Base-by-base conservation (phyloP, 2,113 vertebrate species). In the Myotis davidii region DNA sequence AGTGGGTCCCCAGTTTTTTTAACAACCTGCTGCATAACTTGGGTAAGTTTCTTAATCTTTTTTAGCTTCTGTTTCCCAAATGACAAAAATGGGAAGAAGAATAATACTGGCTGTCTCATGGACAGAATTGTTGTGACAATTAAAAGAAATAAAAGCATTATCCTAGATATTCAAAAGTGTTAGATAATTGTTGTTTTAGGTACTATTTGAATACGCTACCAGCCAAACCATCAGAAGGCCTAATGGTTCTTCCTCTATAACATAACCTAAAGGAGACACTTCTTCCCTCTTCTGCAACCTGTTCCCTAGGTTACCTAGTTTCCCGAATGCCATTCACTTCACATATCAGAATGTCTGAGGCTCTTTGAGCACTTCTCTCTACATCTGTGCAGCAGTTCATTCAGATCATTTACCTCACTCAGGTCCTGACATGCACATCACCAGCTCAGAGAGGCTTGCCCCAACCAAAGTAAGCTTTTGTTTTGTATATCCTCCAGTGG, bases 111-210 rank as follows among this genome's bases (percentile, higher is more conserved):
- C 29, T 85, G 32, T 45, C 48, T 89, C 54, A 42, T 6, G 6
- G 18, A 3, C 5, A 64, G 9, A 32, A 78, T 39, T 67, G 21
- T 56, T 56, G 6, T 11, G 20, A 83, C 10, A 25, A 27, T 79
- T 95, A 56, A 82, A 89, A 84, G 64, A 86, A 85, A 79, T 74
- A 4, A 77, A 92, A 92, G 14, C 18, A 59, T 90, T 83, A 45
- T 48, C 37, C n/a, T 88, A 16, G 8, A 69, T 69, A 20, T 20
- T 77, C 45, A 77, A 52, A 69, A 23, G 4, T 56, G 9, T 16
- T 79, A n/a, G 29, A 18, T 32, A 32, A 70, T 32, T 74, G n/a
- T 32, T 83, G 16, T 72, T 92, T 92, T 88, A 64, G 34, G n/a
- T 45, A 78, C 48, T 88, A 54, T 77, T 65, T 81, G 23, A 88